A percentile compares a stretch with the other conserved stretches of the same genome.
phyloP scores from a whole-genome alignment of 2,888 invertebrate species.

The Electrophaes corylata region DNA sequence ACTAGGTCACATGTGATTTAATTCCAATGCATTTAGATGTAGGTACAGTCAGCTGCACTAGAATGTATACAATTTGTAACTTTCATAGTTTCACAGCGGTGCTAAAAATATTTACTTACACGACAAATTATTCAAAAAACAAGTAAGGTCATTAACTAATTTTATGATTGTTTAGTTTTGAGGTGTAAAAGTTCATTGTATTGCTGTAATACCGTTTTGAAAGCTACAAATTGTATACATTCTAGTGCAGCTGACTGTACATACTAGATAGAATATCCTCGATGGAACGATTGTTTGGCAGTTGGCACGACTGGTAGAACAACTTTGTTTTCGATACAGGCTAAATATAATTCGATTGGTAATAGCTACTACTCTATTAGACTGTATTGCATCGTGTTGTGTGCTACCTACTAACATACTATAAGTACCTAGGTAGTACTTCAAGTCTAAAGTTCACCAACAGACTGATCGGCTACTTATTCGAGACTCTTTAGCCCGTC shows the following conservation, averaged over 20 bases:
- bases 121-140: too few relatives aligned
- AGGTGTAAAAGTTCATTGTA: too few relatives aligned
- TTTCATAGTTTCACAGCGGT: too few relatives aligned
- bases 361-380: not conserved
- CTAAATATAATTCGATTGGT: slow-evolving; percentile 56
- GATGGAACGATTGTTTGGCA: slow-evolving; percentile 20
- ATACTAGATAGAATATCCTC: slow-evolving; percentile 23
- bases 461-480: not conserved
- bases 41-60: too few relatives aligned
- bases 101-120: too few relatives aligned
- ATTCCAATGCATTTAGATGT: not conserved
- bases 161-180: too few relatives aligned
- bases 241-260: too few relatives aligned
- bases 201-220: too few relatives aligned
- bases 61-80: too few relatives aligned
- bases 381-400: not conserved
- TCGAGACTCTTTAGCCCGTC: too few relatives aligned
- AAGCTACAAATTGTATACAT: too few relatives aligned
- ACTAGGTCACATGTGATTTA: not conserved
- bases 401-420: not conserved
- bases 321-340: slow-evolving; percentile 43
- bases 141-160: too few relatives aligned
- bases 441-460: not conserved
- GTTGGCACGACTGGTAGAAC: slow-evolving; percentile 21
- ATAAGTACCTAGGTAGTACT: not conserved